Conservation (phyloP, 2,888 invertebrate species). For the Agrotis exclamationis region DNA sequence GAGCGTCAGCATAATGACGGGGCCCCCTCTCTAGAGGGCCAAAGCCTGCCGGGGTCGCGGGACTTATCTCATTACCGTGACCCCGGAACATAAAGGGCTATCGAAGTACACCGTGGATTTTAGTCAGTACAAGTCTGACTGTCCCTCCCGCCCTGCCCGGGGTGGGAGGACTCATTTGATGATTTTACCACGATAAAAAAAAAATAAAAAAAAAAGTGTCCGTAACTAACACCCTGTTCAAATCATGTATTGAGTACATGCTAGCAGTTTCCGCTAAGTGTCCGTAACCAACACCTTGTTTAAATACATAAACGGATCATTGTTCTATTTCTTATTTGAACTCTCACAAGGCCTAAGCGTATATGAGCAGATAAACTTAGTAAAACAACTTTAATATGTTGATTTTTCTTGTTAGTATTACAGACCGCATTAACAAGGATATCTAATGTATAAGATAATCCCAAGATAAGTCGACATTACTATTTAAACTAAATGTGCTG, state of each 20-base stretch:
- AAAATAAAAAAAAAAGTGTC: too few relatives aligned
- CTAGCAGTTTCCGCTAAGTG: neutral
- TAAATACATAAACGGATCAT: neutral
- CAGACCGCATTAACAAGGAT: conserved; percentile 11
- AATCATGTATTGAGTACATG: too few relatives aligned
- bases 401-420: conserved; percentile 19
- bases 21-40: too few relatives aligned
- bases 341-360: neutral
- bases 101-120: too few relatives aligned
- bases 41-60: too few relatives aligned
- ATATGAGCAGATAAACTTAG: conserved; percentile 23
- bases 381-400: conserved; percentile 7
- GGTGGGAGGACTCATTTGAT: too few relatives aligned
- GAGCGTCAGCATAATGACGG: too few relatives aligned
- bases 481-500: neutral
- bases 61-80: too few relatives aligned
- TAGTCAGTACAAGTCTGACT: too few relatives aligned
- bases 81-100: too few relatives aligned
- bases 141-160: too few relatives aligned
- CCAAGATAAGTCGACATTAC: conserved; percentile 22
- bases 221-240: neutral
- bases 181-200: neutral
- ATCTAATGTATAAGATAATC: conserved; percentile 16
- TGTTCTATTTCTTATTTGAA: conserved; percentile 14
- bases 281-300: neutral